Evolutionary conservation across 2,888 invertebrate genomes (phyloP), one percentile per base, ranked within the genome.

Genomic region (Teleiodes luculella): DNA sequence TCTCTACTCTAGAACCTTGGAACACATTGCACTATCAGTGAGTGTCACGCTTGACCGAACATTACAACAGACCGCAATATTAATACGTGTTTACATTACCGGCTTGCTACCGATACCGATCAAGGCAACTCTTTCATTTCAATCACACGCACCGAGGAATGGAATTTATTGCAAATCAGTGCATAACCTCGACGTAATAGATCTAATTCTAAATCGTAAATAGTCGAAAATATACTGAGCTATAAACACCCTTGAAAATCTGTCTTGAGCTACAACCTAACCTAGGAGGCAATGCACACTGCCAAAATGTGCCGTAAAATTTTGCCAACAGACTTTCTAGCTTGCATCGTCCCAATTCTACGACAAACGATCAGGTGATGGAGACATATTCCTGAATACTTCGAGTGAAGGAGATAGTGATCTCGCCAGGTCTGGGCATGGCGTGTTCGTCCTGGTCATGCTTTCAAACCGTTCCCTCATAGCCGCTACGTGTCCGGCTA

Each of bases 401-500:
- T 85, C 86, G 1, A 77, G 65, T 18, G 83, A 72, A 2, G 85
- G 84, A 43, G 83, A 81, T 24, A 65, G 54, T 0, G 83, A 78
- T 1, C 86, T 64, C 55, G 66, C 54, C 2, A 78, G 60, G 53
- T 86, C 88, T 0, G 85, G 80, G 43, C 85, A 81, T 1, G 88
- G 88, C 57, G 88, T 86, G 69, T 80, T 83, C 8, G 84, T 73
- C 3, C 89, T 76, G 48, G 89, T 90, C 84, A 90, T 84, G 52
- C 83, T 90, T 64, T 90, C 90, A 69, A 90, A 90, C 8, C 86
- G 67, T 61, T 90, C 89, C 11, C 90, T 64, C 90, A 90, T 90
- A 13, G 90, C 90, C 7, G 90, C 90, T 68, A 90, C 90, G 69
- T 90, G 90, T 0, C 90, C 90, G 0, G 89, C 82, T 52, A 83